Conservation (phyloP, 1,140 invertebrate genomes). For the Polyergus mexicanus region DNA sequence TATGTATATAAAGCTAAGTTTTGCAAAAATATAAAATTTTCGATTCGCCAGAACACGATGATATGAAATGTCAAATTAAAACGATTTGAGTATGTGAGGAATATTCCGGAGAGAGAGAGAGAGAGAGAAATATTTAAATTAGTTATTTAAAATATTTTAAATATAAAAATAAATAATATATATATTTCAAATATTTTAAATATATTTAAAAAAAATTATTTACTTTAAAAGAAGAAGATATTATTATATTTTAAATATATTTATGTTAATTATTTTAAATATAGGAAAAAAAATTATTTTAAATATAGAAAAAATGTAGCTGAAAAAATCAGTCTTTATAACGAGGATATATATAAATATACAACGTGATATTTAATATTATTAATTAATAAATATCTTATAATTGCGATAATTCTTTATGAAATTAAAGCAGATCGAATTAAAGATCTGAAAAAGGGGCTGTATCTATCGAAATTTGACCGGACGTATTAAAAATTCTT, state of each 20-base stretch:
- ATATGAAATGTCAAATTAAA: neutral
- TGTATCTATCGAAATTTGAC: neutral
- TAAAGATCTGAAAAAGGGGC: neutral
- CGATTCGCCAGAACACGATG: neutral
- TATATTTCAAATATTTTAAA: too few species aligned
- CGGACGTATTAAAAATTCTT: neutral
- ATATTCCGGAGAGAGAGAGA: neutral
- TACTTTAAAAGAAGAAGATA: too few species aligned
- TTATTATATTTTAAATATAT: neutral
- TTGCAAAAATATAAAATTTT: conserved; percentile 13
- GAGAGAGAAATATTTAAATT: neutral
- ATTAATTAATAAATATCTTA: neutral
- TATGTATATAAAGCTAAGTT: neutral
- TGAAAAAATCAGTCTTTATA: neutral
- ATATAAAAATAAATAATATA: too few species aligned
- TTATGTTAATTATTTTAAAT: neutral
- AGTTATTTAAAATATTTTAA: neutral
- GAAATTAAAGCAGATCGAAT: neutral
- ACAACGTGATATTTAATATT: neutral
- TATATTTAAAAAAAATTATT: too few species aligned
- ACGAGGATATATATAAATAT: neutral
- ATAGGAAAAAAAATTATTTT: neutral
- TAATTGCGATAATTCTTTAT: too few species aligned
- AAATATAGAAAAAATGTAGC: neutral
- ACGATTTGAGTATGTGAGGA: neutral